Evolutionary conservation across 2,113 vertebrate genomes (phyloP).

Genomic region (Furnarius figulus): DNA sequence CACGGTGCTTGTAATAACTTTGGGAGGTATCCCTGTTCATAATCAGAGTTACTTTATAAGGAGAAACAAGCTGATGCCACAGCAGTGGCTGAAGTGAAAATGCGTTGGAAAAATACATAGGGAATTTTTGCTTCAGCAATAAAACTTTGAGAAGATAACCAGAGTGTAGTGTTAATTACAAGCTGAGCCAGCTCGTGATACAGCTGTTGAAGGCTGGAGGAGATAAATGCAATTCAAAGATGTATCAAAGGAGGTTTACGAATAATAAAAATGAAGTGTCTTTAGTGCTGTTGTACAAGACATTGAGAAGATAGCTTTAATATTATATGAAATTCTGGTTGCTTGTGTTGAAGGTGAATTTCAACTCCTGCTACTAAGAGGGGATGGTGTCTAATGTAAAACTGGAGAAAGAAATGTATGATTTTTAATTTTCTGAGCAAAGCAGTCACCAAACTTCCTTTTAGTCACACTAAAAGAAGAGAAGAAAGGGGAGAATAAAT

Average conservation of each 20-base stretch:
- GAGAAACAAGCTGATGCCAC: not conserved
- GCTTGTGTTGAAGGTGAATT: not conserved
- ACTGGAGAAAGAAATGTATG: not conserved
- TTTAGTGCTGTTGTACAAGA: not conserved
- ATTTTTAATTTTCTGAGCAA: not conserved
- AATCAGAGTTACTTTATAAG: not conserved
- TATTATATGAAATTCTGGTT: not conserved
- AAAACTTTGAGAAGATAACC: not conserved
- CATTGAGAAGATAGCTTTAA: not conserved
- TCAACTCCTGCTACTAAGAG: not conserved
- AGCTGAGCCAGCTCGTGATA: not conserved
- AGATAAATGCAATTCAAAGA: not conserved
- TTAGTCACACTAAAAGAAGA: not conserved
- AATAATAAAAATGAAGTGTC: not conserved
- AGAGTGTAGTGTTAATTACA: not conserved
- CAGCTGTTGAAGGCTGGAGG: constrained; percentile 1
- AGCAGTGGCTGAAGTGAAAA: not conserved
- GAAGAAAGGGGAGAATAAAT: not conserved
- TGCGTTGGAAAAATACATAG: not conserved
- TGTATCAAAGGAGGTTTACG: not conserved
- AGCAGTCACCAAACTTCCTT: not conserved
- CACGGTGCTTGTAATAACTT: not conserved
- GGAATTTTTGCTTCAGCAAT: not conserved
- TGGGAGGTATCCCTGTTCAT: not conserved
- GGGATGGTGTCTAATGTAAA: not conserved